Percentiles rank a stretch among this genome's conserved stretches.
These are phyloP conservation scores for Xestia xanthographa DNA, from an alignment of 2,888 invertebrate genomes.

Conservation along the genomic window DNA sequence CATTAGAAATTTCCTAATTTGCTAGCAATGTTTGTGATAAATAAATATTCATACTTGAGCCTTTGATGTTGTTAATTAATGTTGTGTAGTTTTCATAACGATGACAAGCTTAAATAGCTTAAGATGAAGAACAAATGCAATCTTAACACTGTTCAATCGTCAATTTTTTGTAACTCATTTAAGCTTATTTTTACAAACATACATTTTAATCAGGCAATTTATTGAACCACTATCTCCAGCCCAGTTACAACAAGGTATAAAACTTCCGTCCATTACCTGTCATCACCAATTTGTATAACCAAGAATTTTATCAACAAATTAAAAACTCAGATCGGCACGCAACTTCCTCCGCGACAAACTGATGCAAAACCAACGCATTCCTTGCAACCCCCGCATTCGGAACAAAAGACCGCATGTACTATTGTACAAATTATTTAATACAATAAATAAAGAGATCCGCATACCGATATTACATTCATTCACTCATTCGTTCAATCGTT, in stretches of 20 bases:
- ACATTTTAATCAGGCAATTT: not conserved
- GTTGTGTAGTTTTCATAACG: too few species aligned
- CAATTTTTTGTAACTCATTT: too few species aligned
- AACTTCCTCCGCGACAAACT: constrained; percentile 58
- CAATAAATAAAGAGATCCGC: constrained; percentile 87
- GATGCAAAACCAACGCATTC: constrained; percentile 71
- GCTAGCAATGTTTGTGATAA: too few species aligned
- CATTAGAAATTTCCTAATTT: too few species aligned
- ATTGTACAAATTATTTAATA: constrained; percentile 84
- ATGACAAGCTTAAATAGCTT: too few species aligned
- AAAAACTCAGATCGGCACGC: constrained; percentile 53
- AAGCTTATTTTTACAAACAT: not conserved
- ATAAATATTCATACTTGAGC: too few species aligned
- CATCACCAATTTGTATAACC: constrained; percentile 19
- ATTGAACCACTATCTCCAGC: not conserved
- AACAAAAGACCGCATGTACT: constrained; percentile 77
- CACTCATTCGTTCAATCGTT: constrained; percentile 80
- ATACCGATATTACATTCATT: constrained; percentile 83
- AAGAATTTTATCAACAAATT: constrained; percentile 59
- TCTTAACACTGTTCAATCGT: too few species aligned
- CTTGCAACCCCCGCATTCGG: constrained; percentile 81
- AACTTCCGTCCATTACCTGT: constrained; percentile 28
- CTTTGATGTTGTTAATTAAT: too few species aligned
- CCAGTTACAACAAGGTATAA: not conserved
- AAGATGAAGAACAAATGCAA: too few species aligned